Percentiles rank a stretch among this genome's conserved stretches.
Conservation (phyloP, 1,140 invertebrate genomes). For the Bradysia coprophila region DNA sequence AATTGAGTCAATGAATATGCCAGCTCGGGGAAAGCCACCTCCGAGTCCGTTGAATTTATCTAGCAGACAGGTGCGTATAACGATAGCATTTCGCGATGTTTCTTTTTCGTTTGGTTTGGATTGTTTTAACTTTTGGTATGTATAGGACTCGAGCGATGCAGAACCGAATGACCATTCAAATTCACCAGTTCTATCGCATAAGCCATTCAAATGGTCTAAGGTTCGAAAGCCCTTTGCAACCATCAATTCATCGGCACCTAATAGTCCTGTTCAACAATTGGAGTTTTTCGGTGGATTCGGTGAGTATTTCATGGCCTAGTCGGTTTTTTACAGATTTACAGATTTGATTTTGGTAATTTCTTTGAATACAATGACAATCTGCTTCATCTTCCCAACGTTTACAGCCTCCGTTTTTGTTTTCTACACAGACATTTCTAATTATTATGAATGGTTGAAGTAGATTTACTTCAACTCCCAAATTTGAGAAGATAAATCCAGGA, state of each 20-base stretch:
- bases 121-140: not conserved
- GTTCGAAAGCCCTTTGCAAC: constrained; percentile 10
- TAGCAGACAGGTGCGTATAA: constrained; percentile 12
- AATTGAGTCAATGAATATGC: constrained; percentile 13
- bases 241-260: constrained; percentile 36
- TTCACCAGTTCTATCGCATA: constrained; percentile 7
- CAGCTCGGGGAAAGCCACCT: constrained; percentile 10
- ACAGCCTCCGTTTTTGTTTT: too few species aligned
- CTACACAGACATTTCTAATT: too few species aligned
- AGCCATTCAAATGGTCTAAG: not conserved
- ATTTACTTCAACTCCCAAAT: too few species aligned
- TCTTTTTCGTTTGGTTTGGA: not conserved
- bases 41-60: constrained; percentile 17
- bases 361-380: too few species aligned
- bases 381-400: too few species aligned
- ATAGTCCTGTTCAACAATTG: constrained; percentile 40
- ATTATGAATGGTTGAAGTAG: too few species aligned
- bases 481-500: too few species aligned
- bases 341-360: too few species aligned
- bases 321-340: too few species aligned
- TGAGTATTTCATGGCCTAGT: too few species aligned
- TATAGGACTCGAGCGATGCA: constrained; percentile 22
- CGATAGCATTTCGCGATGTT: too few species aligned
- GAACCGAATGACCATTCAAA: constrained; percentile 16
- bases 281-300: constrained; percentile 38